Evolutionary conservation across 2,113 vertebrate genomes (phyloP).

Genomic region (Ammodytes marinus): DNA sequence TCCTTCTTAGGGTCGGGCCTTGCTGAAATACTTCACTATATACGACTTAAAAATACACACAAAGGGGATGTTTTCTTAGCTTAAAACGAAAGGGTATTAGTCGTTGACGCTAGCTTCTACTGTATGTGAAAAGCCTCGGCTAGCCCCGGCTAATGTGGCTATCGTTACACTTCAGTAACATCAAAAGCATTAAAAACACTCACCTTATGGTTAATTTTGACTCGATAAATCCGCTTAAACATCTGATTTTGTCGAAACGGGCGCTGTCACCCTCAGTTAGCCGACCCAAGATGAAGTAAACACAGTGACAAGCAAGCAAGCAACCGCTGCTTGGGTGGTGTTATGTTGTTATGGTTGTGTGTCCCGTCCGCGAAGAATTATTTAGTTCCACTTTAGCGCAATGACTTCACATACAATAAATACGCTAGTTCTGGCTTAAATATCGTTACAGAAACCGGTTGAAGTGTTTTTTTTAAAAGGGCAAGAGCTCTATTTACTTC

Average conservation of each 20-base stretch:
- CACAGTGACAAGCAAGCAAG: neutral
- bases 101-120: neutral
- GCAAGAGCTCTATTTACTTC: neutral
- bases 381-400: constrained; percentile 62
- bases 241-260: constrained; percentile 12
- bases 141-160: too few relatives aligned
- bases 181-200: constrained; percentile 20
- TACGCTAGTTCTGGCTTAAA: neutral
- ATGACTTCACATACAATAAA: constrained; percentile 1
- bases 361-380: too few relatives aligned
- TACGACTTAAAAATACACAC: too few relatives aligned
- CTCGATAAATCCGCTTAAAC: constrained; percentile 23
- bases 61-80: too few relatives aligned
- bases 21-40: too few relatives aligned
- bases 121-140: too few relatives aligned
- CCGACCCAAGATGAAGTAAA: neutral
- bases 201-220: constrained; percentile 44
- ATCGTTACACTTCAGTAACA: too few relatives aligned
- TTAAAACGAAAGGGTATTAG: too few relatives aligned
- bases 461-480: too few relatives aligned
- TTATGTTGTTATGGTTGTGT: too few relatives aligned
- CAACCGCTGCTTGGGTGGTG: neutral
- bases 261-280: neutral
- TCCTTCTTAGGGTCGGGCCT: too few relatives aligned
- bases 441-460: neutral